Evolutionary conservation across 2,113 vertebrate species (phyloP).

Genomic region (Seriola aureovittata): DNA sequence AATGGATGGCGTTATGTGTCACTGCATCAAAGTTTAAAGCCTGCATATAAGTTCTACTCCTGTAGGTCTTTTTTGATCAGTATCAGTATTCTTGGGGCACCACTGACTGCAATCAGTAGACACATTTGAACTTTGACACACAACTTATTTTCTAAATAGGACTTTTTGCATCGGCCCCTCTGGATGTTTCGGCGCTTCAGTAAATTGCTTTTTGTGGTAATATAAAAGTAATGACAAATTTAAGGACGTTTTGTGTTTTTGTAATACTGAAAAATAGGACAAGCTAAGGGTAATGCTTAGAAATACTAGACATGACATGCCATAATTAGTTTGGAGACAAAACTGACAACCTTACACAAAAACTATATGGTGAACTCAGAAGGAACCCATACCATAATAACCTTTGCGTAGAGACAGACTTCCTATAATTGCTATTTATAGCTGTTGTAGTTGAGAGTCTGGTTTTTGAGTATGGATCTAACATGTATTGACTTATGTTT

Average conservation of each 20-base stretch:
- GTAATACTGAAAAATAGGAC: constrained; percentile 19
- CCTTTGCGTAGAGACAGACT: constrained; percentile 19
- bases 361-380: constrained; percentile 19
- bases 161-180: neutral
- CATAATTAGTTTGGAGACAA: constrained; percentile 18
- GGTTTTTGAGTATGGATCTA: constrained; percentile 7
- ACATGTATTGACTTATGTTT: constrained; percentile 22
- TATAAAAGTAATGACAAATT: constrained; percentile 5
- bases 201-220: constrained; percentile 43
- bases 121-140: constrained; percentile 1
- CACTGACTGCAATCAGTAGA: constrained; percentile 6
- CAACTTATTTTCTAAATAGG: constrained; percentile 5
- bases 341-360: constrained; percentile 10
- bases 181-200: constrained; percentile 40
- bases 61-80: constrained; percentile 40
- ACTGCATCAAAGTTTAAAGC: constrained; percentile 27
- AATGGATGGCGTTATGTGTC: constrained; percentile 5
- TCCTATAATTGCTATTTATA: constrained; percentile 10
- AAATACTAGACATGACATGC: constrained; percentile 3
- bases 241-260: constrained; percentile 41
- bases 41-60: constrained; percentile 7
- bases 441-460: neutral
- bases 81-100: constrained; percentile 17
- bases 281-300: neutral
- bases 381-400: constrained; percentile 11